Evolutionary conservation across 2,797 vertebrate genomes (phyloP), one percentile per base, ranked within the genome.

Genomic region (Polyboroides typus): DNA sequence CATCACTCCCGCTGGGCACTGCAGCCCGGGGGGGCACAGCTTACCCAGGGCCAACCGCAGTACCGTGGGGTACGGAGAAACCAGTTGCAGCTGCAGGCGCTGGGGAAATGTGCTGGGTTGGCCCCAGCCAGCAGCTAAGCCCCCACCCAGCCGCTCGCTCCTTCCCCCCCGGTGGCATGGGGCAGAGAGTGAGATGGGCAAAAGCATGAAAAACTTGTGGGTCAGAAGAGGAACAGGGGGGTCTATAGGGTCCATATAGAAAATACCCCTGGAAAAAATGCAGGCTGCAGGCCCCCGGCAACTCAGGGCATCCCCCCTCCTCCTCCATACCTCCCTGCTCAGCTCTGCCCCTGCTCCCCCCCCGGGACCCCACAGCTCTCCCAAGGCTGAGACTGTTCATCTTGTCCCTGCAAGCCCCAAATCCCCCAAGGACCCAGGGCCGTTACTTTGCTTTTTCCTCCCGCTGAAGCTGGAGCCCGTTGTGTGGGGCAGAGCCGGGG

Each of bases 391-490:
- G n/a, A 22, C 59, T 72, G 45, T 47, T 64, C 45, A 27, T 53
- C 50, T 70, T 68, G 33, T 8, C 58, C 58, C 80, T 19, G 11
- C 12, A 31, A 91, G 15, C 66, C 59, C 9, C 0, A 87, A 68
- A 80, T 52, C 10, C 34, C 62, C 27, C 33, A 40, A 38, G 33
- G 62, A 72, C 6, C 52, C 4, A 21, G 2, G 12, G 17, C 31
- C 2, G 0, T 42, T 44, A 38, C 22, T 83, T 48, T 36, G 53
- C 33, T 34, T 89, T 72, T 81, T 63, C 15, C 25, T 66, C 76
- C 47, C 0, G 0, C 50, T 33, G 31, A 81, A 91, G 34, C 11
- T 0, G 0, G 60, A 90, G 20, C 33, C n/a, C 0, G 0, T 10
- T 58, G 33, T 1, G 6, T 1, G 12, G 33, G 7, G 22, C 55